These are phyloP conservation scores for Scleropages formosus DNA, from an alignment of 2,797 vertebrate species.

Conservation along the genomic window DNA sequence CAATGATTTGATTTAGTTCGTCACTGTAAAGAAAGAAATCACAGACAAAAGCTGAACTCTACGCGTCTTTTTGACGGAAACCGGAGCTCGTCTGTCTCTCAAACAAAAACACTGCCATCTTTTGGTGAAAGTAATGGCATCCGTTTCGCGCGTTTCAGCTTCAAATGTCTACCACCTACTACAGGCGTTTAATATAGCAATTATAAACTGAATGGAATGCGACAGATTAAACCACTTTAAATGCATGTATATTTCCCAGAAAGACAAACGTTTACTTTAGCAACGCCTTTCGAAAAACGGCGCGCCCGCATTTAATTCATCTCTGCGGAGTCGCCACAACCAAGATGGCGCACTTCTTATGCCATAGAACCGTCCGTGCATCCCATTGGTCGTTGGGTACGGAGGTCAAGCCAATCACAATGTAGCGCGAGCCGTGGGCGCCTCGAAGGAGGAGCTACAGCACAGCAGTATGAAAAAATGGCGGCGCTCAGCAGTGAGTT, in stretches of 20 bases:
- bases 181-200: not conserved
- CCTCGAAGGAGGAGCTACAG: slow-evolving; percentile 34
- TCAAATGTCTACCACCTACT: too few species aligned
- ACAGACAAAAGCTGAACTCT: not conserved
- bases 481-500: slow-evolving; percentile 68
- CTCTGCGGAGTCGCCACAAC: not conserved
- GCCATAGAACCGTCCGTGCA: not conserved
- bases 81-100: not conserved
- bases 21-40: too few species aligned
- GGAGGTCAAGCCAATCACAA: slow-evolving; percentile 28
- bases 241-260: not conserved
- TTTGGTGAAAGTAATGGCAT: not conserved
- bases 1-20: too few species aligned
- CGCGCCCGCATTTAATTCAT: too few species aligned
- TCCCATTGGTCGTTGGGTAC: slow-evolving; percentile 5
- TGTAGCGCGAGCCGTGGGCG: slow-evolving; percentile 32
- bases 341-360: slow-evolving; percentile 7
- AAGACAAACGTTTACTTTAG: too few species aligned
- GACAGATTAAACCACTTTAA: not conserved
- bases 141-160: not conserved
- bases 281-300: too few species aligned
- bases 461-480: slow-evolving; percentile 62
- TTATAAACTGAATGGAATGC: not conserved
- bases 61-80: not conserved
- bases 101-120: slow-evolving; percentile 31